A percentile compares a stretch with the other conserved stretches of the same genome.
These are phyloP conservation scores for Conus betulinus DNA, from an alignment of 1,140 invertebrate genomes.

Conservation along the genomic window DNA sequence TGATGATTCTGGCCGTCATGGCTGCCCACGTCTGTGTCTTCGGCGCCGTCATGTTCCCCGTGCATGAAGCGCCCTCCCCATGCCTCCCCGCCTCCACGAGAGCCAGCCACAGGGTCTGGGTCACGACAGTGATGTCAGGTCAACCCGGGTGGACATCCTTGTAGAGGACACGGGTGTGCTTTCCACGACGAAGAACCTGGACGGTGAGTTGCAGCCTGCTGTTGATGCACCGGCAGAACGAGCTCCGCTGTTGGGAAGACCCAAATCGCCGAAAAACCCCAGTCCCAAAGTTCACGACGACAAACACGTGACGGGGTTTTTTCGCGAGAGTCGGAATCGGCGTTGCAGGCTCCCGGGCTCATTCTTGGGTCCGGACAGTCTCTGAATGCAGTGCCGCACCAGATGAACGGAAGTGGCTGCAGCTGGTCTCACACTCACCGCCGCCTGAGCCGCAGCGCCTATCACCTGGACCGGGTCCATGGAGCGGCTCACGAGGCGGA, in stretches of 20 bases:
- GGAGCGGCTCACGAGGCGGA: neutral
- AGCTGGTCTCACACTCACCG: neutral
- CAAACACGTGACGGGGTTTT: neutral
- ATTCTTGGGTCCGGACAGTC: neutral
- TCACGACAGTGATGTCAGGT: neutral
- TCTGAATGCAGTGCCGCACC: neutral
- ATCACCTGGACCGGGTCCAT: neutral
- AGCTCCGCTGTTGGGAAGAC: no score
- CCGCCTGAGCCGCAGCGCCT: neutral
- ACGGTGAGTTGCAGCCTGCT: no score
- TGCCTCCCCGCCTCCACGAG: neutral
- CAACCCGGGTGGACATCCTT: neutral
- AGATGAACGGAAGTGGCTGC: neutral
- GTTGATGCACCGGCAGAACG: neutral
- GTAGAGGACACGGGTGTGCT: no score
- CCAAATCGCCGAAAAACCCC: no score
- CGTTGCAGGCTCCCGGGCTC: neutral
- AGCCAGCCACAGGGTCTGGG: neutral
- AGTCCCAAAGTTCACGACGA: neutral
- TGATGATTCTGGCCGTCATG: constrained; percentile 32
- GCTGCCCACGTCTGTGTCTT: constrained; percentile 30
- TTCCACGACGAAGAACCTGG: no score
- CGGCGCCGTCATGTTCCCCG: constrained; percentile 41
- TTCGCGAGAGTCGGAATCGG: neutral
- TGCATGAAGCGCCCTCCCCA: constrained; percentile 25